A percentile compares a stretch with the other conserved stretches of the same genome.
Conservation (phyloP, 2,113 vertebrate genomes). For the Choloepus hoffmanni region DNA sequence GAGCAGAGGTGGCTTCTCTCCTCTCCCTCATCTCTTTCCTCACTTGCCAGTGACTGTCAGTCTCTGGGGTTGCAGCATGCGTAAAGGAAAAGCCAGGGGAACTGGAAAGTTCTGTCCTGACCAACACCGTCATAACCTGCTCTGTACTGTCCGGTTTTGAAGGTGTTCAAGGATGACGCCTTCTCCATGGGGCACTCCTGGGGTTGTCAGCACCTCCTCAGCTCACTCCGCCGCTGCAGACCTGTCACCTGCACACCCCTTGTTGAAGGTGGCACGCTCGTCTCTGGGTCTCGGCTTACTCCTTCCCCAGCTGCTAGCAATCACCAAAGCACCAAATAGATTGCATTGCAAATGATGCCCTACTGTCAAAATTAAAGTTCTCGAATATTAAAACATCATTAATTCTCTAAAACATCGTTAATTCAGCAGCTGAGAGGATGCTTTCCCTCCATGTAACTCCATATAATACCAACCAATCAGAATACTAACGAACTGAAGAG, state of each 20-base stretch:
- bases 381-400: constrained; percentile 15
- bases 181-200: background rate
- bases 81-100: background rate
- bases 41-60: background rate
- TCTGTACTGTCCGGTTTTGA: background rate
- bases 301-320: background rate
- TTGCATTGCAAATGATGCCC: background rate
- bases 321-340: background rate
- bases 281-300: background rate
- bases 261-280: background rate
- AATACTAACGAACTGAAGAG: constrained; percentile 71
- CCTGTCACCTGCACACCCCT: background rate
- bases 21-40: background rate
- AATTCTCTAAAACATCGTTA: background rate
- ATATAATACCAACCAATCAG: background rate
- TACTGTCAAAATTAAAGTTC: constrained; percentile 19
- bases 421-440: background rate
- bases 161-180: background rate
- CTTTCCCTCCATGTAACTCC: background rate
- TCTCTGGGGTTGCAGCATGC: background rate
- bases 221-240: background rate
- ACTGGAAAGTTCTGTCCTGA: background rate
- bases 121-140: no score
- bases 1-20: background rate
- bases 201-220: background rate